Evolutionary conservation across 64 coral and sea anemone genomes (phyloP).

Genomic region (Montipora capricornis): DNA sequence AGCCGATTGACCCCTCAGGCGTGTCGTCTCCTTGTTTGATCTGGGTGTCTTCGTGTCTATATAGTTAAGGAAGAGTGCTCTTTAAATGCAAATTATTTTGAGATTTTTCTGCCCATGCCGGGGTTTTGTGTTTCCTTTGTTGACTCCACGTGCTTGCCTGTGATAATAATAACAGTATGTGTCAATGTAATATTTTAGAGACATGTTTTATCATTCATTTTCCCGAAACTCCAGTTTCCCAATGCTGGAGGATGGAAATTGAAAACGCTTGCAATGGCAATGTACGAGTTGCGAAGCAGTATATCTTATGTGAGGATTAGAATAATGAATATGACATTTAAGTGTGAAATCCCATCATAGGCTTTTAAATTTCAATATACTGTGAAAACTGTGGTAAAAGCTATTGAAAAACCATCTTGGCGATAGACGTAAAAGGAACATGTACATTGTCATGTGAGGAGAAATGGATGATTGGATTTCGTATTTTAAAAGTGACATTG

Average conservation of each 20-base stretch:
- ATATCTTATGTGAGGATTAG: neutral
- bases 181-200: neutral
- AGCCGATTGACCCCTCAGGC: neutral
- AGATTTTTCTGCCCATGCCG: conserved; percentile 22
- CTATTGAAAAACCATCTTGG: neutral
- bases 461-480: conserved; percentile 28
- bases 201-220: neutral
- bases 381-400: neutral
- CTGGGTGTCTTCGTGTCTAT: neutral
- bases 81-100: neutral
- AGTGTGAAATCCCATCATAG: conserved; percentile 13
- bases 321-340: neutral
- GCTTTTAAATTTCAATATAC: conserved; percentile 32
- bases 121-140: neutral
- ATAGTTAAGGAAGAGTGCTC: neutral
- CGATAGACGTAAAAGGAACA: neutral
- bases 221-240: neutral
- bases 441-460: neutral
- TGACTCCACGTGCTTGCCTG: neutral
- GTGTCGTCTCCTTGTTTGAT: neutral
- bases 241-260: neutral
- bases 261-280: neutral
- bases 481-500: neutral
- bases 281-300: no score
- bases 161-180: neutral